Base-by-base conservation (phyloP, 2,888 invertebrate genomes). In the Liopterus haemorrhoidalis region DNA sequence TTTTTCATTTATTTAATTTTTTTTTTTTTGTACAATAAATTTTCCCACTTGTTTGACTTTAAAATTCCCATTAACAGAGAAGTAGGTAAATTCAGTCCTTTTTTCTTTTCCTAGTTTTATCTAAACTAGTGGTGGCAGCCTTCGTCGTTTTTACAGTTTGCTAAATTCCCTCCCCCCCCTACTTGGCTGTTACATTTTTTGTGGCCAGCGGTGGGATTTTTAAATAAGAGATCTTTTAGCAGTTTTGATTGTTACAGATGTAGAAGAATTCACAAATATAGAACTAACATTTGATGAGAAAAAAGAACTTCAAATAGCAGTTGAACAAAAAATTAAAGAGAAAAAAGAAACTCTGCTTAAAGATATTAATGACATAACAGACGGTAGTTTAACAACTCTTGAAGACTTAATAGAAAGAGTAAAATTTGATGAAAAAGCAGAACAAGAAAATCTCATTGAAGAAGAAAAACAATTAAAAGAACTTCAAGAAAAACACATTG, bases 381-480 rank as follows among this genome's bases (percentile, higher is more conserved):
- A 50, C 46, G 48, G 43, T 44, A 48, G 51, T 24, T 59, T 59
- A 32, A 60, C 61, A 30, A 58, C 56, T 46, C 33, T 59, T 2
- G 56, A 56, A 37, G 59, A 63, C 51, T 45, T 57, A 9, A 21
- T 57, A 16, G 60, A 58, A 41, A 51, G 38, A 5, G 54, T 54
- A 16, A 60, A 63, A 27, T 57, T 57, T 14, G 50, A 49, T 20
- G 44, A 41, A 3, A 54, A 59, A 42, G 53, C 41, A 2, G 54
- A 59, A 36, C 54, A 63, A 18, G 43, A 57, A 15, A 54, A 59
- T 35, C 36, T 58, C 35, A 12, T 61, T 15, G 57, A 64, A 24
- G 64, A 63, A 59, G 66, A 65, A 49, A 57, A 62, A 40, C 62
- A 67, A 53, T 58, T 70, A 18, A 58, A 61, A 4, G 57, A 62